These are phyloP conservation scores for Melanotaenia duboulayi DNA, from an alignment of 2,113 vertebrate genomes.

Conservation along the genomic window DNA sequence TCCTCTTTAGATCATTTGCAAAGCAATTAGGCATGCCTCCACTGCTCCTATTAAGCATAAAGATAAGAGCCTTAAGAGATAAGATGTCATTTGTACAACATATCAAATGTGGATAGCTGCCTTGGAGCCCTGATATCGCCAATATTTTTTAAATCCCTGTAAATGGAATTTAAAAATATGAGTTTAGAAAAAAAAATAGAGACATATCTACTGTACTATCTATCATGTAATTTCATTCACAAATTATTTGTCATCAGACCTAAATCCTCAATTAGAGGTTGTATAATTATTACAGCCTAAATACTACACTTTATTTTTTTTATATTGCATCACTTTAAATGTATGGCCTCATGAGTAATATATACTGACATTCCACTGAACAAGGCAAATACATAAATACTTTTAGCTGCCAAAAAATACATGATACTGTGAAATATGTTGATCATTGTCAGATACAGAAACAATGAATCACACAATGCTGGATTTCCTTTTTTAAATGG, in stretches of 20 bases:
- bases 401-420: constrained; percentile 69
- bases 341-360: constrained; percentile 57
- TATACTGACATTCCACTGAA: constrained; percentile 59
- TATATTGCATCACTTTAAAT: constrained; percentile 60
- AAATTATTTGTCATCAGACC: constrained; percentile 51
- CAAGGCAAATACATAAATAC: constrained; percentile 68
- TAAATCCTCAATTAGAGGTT: constrained; percentile 68
- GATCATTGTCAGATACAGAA: constrained; percentile 24
- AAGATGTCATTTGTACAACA: constrained; percentile 77
- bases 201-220: constrained; percentile 66
- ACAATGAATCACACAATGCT: constrained; percentile 32
- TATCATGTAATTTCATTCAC: constrained; percentile 60
- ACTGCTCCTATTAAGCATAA: constrained; percentile 74
- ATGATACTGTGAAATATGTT: constrained; percentile 44
- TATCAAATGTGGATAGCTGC: constrained; percentile 80
- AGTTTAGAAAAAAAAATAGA: constrained; percentile 56
- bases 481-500: constrained; percentile 24
- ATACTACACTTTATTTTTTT: constrained; percentile 63
- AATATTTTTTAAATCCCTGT: constrained; percentile 75
- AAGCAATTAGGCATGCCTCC: constrained; percentile 79
- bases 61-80: constrained; percentile 76
- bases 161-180: constrained; percentile 69
- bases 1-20: constrained; percentile 81
- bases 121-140: constrained; percentile 70
- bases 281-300: constrained; percentile 70